phyloP scores from a whole-genome alignment of 2,797 vertebrate species.

The Eleutherodactylus coqui region DNA sequence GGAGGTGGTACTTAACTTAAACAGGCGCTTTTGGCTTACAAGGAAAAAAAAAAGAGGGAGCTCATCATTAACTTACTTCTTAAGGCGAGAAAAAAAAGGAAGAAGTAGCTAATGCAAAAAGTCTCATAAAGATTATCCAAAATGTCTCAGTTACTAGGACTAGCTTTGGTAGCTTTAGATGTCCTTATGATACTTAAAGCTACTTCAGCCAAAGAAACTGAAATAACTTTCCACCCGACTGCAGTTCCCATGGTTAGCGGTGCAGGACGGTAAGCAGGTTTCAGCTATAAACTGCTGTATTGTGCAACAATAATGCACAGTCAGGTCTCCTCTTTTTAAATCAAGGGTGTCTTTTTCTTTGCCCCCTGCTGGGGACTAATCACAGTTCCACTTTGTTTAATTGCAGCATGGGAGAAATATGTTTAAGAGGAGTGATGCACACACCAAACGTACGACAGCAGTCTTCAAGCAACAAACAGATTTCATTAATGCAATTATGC shows the following conservation, averaged over 20 bases:
- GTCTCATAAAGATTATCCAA: slow-evolving; percentile 88
- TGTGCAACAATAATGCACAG: slow-evolving; percentile 98
- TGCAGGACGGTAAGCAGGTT: slow-evolving; percentile 99
- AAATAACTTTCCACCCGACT: slow-evolving; percentile 99
- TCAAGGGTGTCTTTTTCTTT: slow-evolving; percentile 99
- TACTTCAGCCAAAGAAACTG: slow-evolving; percentile 87
- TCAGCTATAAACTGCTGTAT: slow-evolving; percentile 99
- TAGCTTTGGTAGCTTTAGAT: slow-evolving; percentile 83
- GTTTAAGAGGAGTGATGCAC: slow-evolving; percentile 99
- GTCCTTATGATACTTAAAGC: slow-evolving; percentile 89
- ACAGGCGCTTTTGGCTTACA: slow-evolving; percentile 91
- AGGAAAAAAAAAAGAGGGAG: slow-evolving; percentile 81
- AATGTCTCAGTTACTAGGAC: slow-evolving; percentile 94
- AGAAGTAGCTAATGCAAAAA: slow-evolving; percentile 87
- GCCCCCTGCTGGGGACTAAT: slow-evolving; percentile 98
- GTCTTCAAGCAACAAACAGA: slow-evolving; percentile 93
- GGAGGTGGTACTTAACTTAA: slow-evolving; percentile 98
- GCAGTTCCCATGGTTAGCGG: slow-evolving; percentile 99
- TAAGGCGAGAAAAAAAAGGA: slow-evolving; percentile 86
- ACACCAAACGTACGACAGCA: slow-evolving; percentile 93
- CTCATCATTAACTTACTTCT: slow-evolving; percentile 96
- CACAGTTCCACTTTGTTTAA: slow-evolving; percentile 99
- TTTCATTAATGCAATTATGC: slow-evolving; percentile 53
- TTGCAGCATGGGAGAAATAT: slow-evolving; percentile 98
- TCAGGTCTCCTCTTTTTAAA: slow-evolving; percentile 99